Evolutionary conservation across 2,888 invertebrate species (phyloP).

Genomic region (Noctua janthe): DNA sequence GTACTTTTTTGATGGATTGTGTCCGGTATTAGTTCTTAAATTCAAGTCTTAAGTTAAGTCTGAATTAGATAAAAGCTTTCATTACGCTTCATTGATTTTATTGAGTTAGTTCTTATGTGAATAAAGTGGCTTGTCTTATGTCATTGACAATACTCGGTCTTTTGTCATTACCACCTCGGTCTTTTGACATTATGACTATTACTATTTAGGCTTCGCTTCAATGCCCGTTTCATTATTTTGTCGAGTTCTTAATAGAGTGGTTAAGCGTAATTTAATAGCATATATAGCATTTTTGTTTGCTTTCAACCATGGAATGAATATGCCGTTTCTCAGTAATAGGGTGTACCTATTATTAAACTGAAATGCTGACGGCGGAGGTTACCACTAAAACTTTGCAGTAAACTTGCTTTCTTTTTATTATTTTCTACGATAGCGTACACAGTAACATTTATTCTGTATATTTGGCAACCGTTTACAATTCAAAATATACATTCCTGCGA

Average conservation of each 20-base stretch:
- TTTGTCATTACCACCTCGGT: neutral
- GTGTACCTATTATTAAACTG: neutral
- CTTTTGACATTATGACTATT: neutral
- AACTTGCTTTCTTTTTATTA: neutral
- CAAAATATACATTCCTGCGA: neutral
- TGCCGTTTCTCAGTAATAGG: neutral
- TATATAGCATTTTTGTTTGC: neutral
- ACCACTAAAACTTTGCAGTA: neutral
- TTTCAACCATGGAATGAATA: neutral
- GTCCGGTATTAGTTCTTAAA: neutral
- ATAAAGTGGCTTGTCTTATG: constrained; percentile 5
- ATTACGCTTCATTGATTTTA: neutral
- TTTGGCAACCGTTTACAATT: neutral
- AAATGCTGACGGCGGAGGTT: neutral
- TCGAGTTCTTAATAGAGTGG: neutral
- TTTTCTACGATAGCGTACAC: neutral
- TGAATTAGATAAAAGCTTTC: constrained; percentile 1
- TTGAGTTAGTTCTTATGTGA: neutral
- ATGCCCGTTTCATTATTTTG: constrained; percentile 1
- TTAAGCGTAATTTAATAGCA: neutral
- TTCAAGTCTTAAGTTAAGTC: neutral
- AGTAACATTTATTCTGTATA: neutral
- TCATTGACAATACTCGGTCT: neutral
- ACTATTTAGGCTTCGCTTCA: neutral
- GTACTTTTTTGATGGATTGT: constrained; percentile 8